A percentile compares a stretch with the other conserved stretches of the same genome.
Evolutionary conservation across 2,113 vertebrate species (phyloP).

Genomic region (Epinephelus lanceolatus): DNA sequence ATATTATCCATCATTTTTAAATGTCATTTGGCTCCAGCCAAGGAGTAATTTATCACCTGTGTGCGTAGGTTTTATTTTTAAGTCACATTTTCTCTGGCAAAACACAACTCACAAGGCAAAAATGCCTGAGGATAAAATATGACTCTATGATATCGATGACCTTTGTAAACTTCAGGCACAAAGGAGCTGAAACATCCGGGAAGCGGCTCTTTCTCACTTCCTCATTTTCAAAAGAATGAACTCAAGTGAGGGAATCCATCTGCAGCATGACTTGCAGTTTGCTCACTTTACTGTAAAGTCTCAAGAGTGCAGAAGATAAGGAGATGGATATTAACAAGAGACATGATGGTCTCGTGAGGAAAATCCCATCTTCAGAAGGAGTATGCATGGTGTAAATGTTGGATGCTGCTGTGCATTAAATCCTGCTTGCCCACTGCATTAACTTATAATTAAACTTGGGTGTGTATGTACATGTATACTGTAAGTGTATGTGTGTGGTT

Average conservation of each 20-base stretch:
- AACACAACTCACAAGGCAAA: slow-evolving; percentile 14
- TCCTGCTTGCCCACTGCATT: neutral
- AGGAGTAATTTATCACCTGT: neutral
- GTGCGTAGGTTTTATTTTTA: neutral
- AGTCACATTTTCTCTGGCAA: neutral
- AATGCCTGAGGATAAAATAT: neutral
- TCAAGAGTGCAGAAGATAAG: neutral
- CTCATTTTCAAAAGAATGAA: slow-evolving; percentile 21
- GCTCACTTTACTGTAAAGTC: slow-evolving; percentile 1
- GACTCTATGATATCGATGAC: neutral
- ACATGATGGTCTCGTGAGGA: neutral
- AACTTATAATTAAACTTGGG: neutral
- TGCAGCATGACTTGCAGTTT: slow-evolving; percentile 56
- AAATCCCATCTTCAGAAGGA: neutral
- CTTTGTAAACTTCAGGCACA: slow-evolving; percentile 17
- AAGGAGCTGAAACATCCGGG: slow-evolving; percentile 42
- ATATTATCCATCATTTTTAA: too few species aligned
- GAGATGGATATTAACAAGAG: neutral
- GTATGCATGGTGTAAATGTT: neutral
- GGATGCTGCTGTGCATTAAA: neutral
- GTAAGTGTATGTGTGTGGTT: neutral
- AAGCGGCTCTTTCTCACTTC: slow-evolving; percentile 46
- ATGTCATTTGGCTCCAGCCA: neutral
- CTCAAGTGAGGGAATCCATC: slow-evolving; percentile 4
- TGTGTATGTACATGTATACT: neutral